Conservation (phyloP, 2,113 vertebrate species). For the Physeter macrocephalus region DNA sequence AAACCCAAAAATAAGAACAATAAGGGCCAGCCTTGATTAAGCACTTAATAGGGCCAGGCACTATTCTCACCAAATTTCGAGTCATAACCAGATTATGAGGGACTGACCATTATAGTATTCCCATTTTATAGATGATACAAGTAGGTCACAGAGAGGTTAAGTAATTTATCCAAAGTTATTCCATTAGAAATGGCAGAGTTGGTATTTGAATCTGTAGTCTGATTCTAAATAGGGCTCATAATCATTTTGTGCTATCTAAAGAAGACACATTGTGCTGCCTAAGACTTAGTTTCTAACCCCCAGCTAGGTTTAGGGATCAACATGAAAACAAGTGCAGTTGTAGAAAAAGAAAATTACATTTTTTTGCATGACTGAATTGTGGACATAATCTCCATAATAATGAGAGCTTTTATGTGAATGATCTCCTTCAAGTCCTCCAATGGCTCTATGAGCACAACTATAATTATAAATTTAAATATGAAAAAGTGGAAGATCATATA, state of each 20-base stretch:
- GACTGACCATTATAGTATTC: not conserved
- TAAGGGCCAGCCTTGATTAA: not conserved
- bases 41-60: not conserved
- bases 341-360: not conserved
- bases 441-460: not conserved
- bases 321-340: not conserved
- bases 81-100: not conserved
- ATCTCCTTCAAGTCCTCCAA: not conserved
- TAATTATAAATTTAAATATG: not conserved
- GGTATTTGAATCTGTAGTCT: not conserved
- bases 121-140: not conserved
- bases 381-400: not conserved
- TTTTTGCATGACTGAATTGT: not conserved
- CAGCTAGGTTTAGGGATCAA: not conserved
- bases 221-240: not conserved
- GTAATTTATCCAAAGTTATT: not conserved
- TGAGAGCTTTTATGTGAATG: not conserved
- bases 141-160: not conserved
- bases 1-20: not conserved
- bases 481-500: not conserved
- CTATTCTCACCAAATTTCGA: conserved; percentile 31
- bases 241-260: not conserved
- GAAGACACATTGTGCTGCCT: not conserved
- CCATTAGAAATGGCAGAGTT: not conserved
- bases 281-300: not conserved